Evolutionary conservation across 2,113 vertebrate genomes (phyloP).

Genomic region (Megaceryle maxima): DNA sequence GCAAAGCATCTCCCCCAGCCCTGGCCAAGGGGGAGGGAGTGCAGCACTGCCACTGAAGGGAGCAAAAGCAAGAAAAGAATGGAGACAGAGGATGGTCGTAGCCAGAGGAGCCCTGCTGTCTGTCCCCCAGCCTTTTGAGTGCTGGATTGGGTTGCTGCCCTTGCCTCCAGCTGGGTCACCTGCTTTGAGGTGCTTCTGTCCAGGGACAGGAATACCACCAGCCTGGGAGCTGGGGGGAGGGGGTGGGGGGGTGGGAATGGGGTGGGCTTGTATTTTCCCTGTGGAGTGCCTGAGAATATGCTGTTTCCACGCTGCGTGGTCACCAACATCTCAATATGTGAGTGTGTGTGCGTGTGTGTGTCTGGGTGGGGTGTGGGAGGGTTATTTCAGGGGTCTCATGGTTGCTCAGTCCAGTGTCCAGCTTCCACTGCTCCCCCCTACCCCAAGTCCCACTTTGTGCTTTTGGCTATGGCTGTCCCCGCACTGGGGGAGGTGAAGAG

Average conservation of each 20-base stretch:
- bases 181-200: background rate
- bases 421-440: slow-evolving; percentile 28
- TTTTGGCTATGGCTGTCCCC: background rate
- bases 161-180: background rate
- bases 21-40: background rate
- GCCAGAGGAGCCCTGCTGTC: background rate
- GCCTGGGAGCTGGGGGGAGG: background rate
- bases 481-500: accelerated
- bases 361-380: background rate
- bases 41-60: background rate
- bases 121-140: background rate
- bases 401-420: slow-evolving; percentile 28
- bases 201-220: background rate
- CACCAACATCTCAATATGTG: background rate
- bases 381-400: background rate
- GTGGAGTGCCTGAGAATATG: slow-evolving; percentile 30
- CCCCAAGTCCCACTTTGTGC: background rate
- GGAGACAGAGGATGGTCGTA: background rate
- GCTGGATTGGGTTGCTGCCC: background rate
- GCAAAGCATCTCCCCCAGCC: background rate
- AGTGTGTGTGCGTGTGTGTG: background rate
- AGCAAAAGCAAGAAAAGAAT: background rate
- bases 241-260: background rate
- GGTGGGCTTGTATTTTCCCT: background rate
- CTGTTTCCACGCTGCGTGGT: background rate